Conservation (phyloP, 2,797 vertebrate genomes). For the Gymnoscopelus microlampas region DNA sequence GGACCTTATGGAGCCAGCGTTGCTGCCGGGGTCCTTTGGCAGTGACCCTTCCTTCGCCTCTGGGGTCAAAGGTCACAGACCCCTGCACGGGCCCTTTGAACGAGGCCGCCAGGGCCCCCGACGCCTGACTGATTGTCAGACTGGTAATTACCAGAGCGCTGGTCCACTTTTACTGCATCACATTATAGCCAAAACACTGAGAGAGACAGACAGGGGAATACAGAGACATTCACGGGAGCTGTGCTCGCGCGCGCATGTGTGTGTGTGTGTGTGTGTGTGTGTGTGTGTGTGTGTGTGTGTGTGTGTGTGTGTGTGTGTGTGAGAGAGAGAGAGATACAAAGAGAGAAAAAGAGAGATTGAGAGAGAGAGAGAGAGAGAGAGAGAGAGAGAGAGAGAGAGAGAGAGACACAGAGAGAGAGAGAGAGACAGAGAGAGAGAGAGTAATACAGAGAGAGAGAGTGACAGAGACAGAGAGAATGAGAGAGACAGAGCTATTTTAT, state of each 20-base stretch:
- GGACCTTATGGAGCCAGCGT: conserved; percentile 39
- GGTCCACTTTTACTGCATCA: conserved; percentile 36
- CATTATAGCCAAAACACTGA: conserved; percentile 9
- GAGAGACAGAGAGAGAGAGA: no score
- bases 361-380: no score
- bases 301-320: no score
- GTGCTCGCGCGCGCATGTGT: no score
- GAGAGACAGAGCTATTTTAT: no score
- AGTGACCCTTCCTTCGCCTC: conserved; percentile 51
- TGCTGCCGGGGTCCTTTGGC: conserved; percentile 33
- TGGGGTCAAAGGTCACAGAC: conserved; percentile 67
- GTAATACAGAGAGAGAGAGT: background rate
- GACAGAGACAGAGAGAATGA: background rate
- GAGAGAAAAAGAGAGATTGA: no score
- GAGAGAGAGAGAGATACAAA: no score
- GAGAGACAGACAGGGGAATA: background rate
- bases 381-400: no score
- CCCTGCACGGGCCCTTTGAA: conserved; percentile 63
- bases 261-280: no score
- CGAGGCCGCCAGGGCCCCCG: conserved; percentile 48
- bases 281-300: no score
- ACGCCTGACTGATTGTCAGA: conserved; percentile 52
- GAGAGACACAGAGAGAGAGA: no score
- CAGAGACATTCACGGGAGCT: no score
- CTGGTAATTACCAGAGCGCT: conserved; percentile 40